Evolutionary conservation across 2,888 invertebrate species (phyloP).

Genomic region (Hybos culiciformis): DNA sequence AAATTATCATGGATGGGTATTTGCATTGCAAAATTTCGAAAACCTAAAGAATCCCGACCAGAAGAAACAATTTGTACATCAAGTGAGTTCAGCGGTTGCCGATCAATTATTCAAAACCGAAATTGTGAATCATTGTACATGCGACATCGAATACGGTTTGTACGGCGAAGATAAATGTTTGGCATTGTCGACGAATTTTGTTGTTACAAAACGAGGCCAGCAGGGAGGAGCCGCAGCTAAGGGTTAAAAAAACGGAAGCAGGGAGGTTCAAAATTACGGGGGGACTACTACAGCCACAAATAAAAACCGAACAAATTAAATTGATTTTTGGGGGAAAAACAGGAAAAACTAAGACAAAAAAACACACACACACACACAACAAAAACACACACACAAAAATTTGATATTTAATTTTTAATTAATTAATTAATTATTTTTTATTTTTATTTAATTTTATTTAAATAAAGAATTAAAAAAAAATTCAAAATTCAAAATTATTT

Average conservation of each 20-base stretch:
- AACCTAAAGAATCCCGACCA: slow-evolving; percentile 21
- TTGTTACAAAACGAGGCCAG: slow-evolving; percentile 29
- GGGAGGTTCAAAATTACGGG: too few relatives aligned
- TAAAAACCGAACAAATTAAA: too few relatives aligned
- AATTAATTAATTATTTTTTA: too few relatives aligned
- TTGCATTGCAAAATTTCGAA: slow-evolving; percentile 28
- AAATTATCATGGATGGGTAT: slow-evolving; percentile 32
- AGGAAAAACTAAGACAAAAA: too few relatives aligned
- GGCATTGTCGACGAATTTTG: slow-evolving; percentile 25
- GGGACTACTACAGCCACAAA: too few relatives aligned
- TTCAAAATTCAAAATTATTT: too few relatives aligned
- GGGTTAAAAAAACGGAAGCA: slow-evolving; percentile 9
- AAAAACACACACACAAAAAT: too few relatives aligned
- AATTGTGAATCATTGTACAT: slow-evolving; percentile 27
- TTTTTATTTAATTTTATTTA: too few relatives aligned
- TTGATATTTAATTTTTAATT: too few relatives aligned
- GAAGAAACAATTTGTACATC: slow-evolving; percentile 24
- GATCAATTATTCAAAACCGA: slow-evolving; percentile 33
- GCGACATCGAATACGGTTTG: slow-evolving; percentile 22
- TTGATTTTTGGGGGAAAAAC: too few relatives aligned
- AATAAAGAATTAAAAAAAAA: too few relatives aligned
- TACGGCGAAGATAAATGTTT: slow-evolving; percentile 28
- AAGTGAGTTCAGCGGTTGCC: slow-evolving; percentile 27
- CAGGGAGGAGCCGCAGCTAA: slow-evolving; percentile 8
- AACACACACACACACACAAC: too few relatives aligned